Conservation (phyloP, 2,888 invertebrate species). For the Eupithecia dodoneata region DNA sequence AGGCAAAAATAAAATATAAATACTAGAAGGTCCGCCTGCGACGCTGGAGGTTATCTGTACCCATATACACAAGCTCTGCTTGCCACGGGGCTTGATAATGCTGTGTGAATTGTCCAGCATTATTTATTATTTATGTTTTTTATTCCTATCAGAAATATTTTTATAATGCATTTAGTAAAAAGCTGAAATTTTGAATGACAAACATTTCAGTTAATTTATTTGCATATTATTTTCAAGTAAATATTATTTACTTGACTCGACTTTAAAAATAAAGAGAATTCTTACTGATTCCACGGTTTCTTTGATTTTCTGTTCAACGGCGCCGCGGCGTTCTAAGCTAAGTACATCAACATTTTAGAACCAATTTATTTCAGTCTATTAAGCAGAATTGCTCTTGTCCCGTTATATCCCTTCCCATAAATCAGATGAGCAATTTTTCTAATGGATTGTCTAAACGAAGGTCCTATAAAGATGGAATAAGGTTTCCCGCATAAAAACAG, state of each 20-base stretch:
- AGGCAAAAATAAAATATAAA: not conserved
- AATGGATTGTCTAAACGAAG: constrained; percentile 63
- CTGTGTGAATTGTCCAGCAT: too few species aligned
- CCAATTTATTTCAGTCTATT: constrained; percentile 38
- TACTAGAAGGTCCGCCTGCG: too few species aligned
- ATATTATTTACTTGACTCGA: not conserved
- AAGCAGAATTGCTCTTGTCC: constrained; percentile 39
- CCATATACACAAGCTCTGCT: too few species aligned
- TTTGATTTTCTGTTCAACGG: not conserved
- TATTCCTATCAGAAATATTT: too few species aligned
- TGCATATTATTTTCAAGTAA: not conserved
- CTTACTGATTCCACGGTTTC: not conserved
- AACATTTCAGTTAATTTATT: not conserved
- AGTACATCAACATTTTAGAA: constrained; percentile 30
- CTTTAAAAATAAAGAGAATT: not conserved
- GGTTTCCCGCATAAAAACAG: constrained; percentile 18
- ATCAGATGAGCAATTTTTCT: constrained; percentile 75
- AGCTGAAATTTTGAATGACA: not conserved
- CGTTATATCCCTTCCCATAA: constrained; percentile 49
- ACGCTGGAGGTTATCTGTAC: too few species aligned
- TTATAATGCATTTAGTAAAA: not conserved
- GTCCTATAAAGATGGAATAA: constrained; percentile 39
- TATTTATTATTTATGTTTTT: too few species aligned
- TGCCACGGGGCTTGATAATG: too few species aligned
- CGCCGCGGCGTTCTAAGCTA: not conserved